Percentiles rank a stretch among this genome's conserved stretches.
phyloP scores from a whole-genome alignment of 2,888 invertebrate genomes.

The Tinea trinotella region DNA sequence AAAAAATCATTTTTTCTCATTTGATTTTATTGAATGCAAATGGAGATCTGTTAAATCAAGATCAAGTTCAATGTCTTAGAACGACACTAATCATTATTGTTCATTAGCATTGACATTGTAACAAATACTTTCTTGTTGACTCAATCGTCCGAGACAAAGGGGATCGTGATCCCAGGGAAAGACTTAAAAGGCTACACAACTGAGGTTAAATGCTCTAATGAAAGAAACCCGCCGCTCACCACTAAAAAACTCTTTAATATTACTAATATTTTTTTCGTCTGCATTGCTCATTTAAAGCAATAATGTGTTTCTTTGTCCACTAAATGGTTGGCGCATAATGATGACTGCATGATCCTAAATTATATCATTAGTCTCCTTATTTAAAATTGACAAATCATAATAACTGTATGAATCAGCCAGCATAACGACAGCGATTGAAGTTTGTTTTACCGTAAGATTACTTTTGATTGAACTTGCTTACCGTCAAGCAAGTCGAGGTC shows the following conservation, averaged over 20 bases:
- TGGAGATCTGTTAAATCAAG: background rate
- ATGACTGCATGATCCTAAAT: no score
- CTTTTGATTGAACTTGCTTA: no score
- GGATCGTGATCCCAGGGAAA: slow-evolving; percentile 29
- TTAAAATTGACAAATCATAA: no score
- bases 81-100: background rate
- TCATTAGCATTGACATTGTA: slow-evolving; percentile 30
- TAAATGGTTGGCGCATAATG: no score
- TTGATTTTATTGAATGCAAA: slow-evolving; percentile 14
- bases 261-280: background rate
- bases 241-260: background rate
- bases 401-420: no score
- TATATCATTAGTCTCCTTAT: no score
- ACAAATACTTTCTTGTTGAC: slow-evolving; percentile 25
- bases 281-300: no score
- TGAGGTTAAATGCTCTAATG: slow-evolving; percentile 31
- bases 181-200: slow-evolving; percentile 30
- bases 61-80: background rate
- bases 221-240: slow-evolving; percentile 18
- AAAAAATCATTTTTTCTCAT: slow-evolving; percentile 11
- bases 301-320: no score
- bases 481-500: no score
- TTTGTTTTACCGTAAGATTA: no score
- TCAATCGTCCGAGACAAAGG: slow-evolving; percentile 30
- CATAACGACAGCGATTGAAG: no score